Base-by-base conservation (phyloP, 2,113 vertebrate genomes). In the Microcebus griseorufus region DNA sequence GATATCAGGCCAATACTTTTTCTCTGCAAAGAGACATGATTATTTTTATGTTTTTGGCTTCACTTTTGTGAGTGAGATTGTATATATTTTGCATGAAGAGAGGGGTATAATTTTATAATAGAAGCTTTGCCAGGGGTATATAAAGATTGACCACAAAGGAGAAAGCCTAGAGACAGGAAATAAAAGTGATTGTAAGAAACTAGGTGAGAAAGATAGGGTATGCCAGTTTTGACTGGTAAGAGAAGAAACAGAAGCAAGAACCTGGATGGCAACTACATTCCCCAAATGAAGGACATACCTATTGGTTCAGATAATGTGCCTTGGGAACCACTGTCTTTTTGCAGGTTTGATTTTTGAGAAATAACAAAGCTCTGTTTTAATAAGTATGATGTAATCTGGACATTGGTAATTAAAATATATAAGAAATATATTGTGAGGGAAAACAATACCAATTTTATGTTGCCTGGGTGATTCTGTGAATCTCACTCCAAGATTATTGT, bases 21-120 rank as follows among this genome's bases (percentile, higher is more conserved):
- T 9, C 67, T 34, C 82, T 73, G 23, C 29, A 67, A 93, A 76
- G 34, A 58, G 29, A 78, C 60, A 17, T 69, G 42, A 95, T 90
- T 97, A 79, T 86, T 94, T 90, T 85, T 58, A 69, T 89, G 32
- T 90, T 91, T 80, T 75, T 48, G 34, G 12, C 83, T 94, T 86
- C 5, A 87, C 18, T 92, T 69, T 95, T 84, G 29, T 90, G 29
- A 20, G 55, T 83, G 37, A 60, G 58, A 53, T 90, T 76, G 16
- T 37, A 53, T n/a, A 75, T 53, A 91, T 65, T 79, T 94, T 93
- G 94, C 64, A 94, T 90, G 55, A 90, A 45, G 65, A 80, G 22
- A 70, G n/a, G 64, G 25, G 83, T 23, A 79, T 72, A 88, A 60
- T 88, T 93, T 95, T 80, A 34, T 70, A 95, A 83, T 32, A 76